A percentile compares a stretch with the other conserved stretches of the same genome.
These are phyloP conservation scores for Heterochromis multidens DNA, from an alignment of 2,113 vertebrate species.

Conservation along the genomic window DNA sequence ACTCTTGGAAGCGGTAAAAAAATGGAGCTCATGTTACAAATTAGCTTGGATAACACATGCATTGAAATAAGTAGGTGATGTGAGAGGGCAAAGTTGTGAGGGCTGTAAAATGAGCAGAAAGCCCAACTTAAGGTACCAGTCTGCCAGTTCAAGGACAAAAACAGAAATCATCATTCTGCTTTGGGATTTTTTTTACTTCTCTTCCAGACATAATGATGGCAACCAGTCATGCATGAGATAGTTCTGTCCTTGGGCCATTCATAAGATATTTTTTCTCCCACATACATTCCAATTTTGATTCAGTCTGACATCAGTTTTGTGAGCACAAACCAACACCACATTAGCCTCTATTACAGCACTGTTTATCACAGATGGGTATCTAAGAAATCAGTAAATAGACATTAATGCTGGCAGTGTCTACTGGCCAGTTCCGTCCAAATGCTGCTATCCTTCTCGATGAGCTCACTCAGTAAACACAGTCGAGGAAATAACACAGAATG, in stretches of 20 bases:
- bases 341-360: not conserved
- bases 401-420: not conserved
- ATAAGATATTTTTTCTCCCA: not conserved
- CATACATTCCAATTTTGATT: not conserved
- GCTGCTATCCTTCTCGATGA: not conserved
- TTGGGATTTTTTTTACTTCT: not conserved
- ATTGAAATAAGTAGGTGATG: not conserved
- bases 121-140: conserved; percentile 21
- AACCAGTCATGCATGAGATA: conserved; percentile 18
- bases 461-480: not conserved
- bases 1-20: not conserved
- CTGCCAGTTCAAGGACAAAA: not conserved
- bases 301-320: conserved; percentile 14
- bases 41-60: not conserved
- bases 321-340: not conserved
- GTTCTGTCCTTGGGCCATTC: conserved; percentile 17
- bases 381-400: not conserved
- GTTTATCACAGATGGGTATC: not conserved
- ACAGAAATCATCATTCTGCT: not conserved
- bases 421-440: not conserved
- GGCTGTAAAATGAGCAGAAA: not conserved
- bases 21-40: not conserved
- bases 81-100: not conserved
- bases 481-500: not conserved
- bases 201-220: conserved; percentile 16